These are phyloP conservation scores for Laticauda colubrina DNA, from an alignment of 2,113 vertebrate species.

Conservation along the genomic window DNA sequence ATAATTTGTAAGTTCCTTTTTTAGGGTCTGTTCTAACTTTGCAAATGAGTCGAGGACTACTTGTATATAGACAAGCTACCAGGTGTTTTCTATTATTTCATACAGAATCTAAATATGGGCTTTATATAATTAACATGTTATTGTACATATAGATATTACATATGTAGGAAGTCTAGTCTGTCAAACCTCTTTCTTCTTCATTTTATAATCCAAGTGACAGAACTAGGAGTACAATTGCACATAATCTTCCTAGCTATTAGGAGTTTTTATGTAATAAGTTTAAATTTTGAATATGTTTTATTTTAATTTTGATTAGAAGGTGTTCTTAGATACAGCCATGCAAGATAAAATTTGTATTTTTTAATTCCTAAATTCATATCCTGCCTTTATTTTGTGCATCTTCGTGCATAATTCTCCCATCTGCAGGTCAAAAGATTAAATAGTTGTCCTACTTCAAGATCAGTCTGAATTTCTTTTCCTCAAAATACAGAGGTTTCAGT, in stretches of 20 bases:
- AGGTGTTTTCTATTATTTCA: neutral
- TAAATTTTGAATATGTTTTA: neutral
- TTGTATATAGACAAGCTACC: neutral
- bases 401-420: neutral
- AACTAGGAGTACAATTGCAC: neutral
- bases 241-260: neutral
- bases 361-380: neutral
- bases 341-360: neutral
- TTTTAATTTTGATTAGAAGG: neutral
- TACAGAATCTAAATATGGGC: neutral
- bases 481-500: neutral
- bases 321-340: neutral
- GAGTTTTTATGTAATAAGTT: neutral
- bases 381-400: neutral
- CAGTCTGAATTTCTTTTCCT: neutral
- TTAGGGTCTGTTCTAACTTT: neutral
- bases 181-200: neutral
- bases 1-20: neutral
- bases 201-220: neutral
- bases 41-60: neutral
- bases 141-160: neutral
- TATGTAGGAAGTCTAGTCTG: neutral
- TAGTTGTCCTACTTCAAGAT: neutral
- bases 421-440: neutral
- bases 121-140: neutral